A percentile compares a stretch with the other conserved stretches of the same genome.
Evolutionary conservation across 1,140 invertebrate genomes (phyloP).

Genomic region (Drosophila seguyi): DNA sequence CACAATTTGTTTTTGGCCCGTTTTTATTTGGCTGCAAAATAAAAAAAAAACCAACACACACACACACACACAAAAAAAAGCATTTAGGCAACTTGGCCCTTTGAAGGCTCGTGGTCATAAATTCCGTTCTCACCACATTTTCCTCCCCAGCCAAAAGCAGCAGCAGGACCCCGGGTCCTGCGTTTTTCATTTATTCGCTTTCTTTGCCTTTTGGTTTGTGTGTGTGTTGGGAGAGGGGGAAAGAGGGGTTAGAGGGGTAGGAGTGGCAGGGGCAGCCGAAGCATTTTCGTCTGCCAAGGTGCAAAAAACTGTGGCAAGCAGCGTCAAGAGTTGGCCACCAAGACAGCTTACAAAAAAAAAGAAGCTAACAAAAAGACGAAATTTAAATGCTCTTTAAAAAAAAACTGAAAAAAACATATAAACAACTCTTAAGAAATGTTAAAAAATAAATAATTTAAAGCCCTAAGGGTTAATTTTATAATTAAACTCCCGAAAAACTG

Average conservation of each 20-base stretch:
- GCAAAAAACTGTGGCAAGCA: constrained; percentile 66
- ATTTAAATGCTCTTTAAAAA: constrained; percentile 45
- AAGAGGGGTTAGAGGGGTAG: constrained; percentile 1
- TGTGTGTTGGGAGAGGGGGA: not conserved
- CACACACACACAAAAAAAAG: constrained; percentile 46
- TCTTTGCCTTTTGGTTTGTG: constrained; percentile 39
- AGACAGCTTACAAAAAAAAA: constrained; percentile 27
- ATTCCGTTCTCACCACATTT: constrained; percentile 84
- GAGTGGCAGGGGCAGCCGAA: constrained; percentile 26
- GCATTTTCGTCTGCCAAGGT: constrained; percentile 71
- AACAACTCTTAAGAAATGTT: not conserved
- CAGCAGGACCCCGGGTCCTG: constrained; percentile 15
- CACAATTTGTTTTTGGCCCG: constrained; percentile 60
- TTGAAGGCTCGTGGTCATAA: constrained; percentile 82
- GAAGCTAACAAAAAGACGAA: constrained; percentile 16
- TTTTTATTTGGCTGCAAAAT: constrained; percentile 45
- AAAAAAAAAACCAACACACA: not conserved
- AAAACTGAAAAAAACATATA: not conserved
- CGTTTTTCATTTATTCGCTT: constrained; percentile 45
- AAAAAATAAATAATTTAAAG: not conserved
- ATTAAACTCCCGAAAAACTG: not conserved
- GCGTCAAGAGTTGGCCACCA: constrained; percentile 43
- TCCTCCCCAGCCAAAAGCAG: constrained; percentile 23
- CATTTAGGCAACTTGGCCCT: constrained; percentile 79
- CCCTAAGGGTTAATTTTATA: not conserved